These are phyloP conservation scores for Philotrypesis tridentata DNA, from an alignment of 1,140 invertebrate genomes.

Conservation along the genomic window DNA sequence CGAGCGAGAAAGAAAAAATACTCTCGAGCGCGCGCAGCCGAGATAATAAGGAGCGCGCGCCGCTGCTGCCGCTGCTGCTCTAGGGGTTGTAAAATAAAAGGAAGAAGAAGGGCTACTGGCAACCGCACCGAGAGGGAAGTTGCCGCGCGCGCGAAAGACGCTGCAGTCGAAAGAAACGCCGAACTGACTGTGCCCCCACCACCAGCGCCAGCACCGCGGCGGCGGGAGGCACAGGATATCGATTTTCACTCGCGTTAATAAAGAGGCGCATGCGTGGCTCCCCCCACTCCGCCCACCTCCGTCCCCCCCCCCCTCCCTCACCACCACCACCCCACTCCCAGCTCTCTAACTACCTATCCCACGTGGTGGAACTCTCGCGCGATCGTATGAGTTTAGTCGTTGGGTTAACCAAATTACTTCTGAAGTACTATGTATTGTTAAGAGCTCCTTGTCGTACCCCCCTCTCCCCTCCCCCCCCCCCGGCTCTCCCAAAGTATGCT, in stretches of 20 bases:
- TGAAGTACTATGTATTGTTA: conserved; percentile 42
- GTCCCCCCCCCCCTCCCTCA: neutral
- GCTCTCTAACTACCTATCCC: neutral
- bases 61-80: neutral
- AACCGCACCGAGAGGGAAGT: neutral
- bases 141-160: conserved; percentile 47
- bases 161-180: conserved; percentile 56
- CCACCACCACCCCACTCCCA: conserved; percentile 2
- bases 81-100: neutral
- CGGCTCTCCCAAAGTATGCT: conserved; percentile 11
- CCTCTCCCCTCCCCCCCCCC: too few relatives aligned
- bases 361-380: conserved; percentile 28
- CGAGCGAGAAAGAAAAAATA: neutral
- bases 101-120: neutral
- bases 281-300: neutral
- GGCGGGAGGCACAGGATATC: conserved; percentile 59
- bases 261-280: conserved; percentile 62
- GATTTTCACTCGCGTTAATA: conserved; percentile 66
- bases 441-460: conserved; percentile 7
- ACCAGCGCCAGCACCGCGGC: neutral
- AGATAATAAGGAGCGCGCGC: conserved; percentile 10
- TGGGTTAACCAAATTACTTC: conserved; percentile 46
- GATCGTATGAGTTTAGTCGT: conserved; percentile 42
- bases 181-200: conserved; percentile 11
- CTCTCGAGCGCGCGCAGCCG: neutral